Evolutionary conservation across 2,797 vertebrate species (phyloP), one percentile per base, ranked within the genome.

Genomic region (Cossypha caffra): DNA sequence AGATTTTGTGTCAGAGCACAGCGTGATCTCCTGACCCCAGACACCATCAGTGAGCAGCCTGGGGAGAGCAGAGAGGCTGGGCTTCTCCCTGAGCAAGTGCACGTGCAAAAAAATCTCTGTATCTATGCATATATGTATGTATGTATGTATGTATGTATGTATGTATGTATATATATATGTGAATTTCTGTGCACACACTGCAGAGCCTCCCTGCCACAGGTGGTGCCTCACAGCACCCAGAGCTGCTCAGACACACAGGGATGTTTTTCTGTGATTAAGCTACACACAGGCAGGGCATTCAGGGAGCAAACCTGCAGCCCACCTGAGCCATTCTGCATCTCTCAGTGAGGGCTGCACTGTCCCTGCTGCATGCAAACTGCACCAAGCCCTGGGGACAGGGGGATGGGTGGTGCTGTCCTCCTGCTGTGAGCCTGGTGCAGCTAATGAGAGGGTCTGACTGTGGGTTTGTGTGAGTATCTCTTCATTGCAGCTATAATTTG

Each of bases 401-500:
- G 71, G 37, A 54, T 3, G 10, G 71, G 85, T 89, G 91, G 35
- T 68, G 38, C 17, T 88, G 64, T 25, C 61, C 64, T 28, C 21
- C 76, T 91, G 82, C 26, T 38, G 48, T 38, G 91, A 79, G 52
- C 45, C 74, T 75, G 68, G n/a, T 66, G 80, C 77, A 57, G 68
- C 59, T 94, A 57, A 79, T 54, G 92, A 93, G 76, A 71, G 83
- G 14, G 0, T 80, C 90, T 88, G 66, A 14, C 68, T 91, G 66
- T 9, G 86, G 50, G 50, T 67, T 95, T 81, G 31, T 72, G 58
- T 47, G 45, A 93, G 76, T 26, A 69, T 17, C 67, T 92, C 91
- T 92, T 81, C 88, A 85, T 72, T 10, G 4, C 63, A 11, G 73
- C 71, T 74, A 17, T 42, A 26, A 92, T 91, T 86, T 93, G n/a